These are phyloP conservation scores for Poeciliopsis infans DNA, from an alignment of 2,797 vertebrate genomes.

Conservation along the genomic window DNA sequence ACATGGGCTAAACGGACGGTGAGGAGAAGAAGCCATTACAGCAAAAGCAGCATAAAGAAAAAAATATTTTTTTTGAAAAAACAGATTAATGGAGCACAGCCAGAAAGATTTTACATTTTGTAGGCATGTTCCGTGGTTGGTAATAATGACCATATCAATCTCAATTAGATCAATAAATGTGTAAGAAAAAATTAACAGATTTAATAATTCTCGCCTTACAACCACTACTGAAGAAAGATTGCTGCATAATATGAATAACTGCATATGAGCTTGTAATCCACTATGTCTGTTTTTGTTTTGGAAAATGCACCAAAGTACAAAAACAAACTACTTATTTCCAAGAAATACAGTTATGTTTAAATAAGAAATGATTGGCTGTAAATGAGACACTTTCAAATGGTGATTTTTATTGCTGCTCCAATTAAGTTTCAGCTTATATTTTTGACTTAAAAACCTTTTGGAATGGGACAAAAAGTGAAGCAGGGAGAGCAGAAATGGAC, in stretches of 20 bases:
- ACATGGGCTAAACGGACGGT: not conserved
- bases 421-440: not conserved
- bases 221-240: not conserved
- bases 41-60: not conserved
- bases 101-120: not conserved
- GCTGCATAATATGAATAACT: not conserved
- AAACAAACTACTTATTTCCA: not conserved
- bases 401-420: not conserved
- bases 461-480: not conserved
- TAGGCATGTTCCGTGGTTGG: not conserved
- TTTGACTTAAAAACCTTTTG: not conserved
- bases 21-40: not conserved
- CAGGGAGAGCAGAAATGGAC: conserved; percentile 22
- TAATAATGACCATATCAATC: not conserved
- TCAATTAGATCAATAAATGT: too few species aligned
- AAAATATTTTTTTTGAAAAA: too few species aligned
- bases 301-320: not conserved
- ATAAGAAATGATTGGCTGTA: not conserved
- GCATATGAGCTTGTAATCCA: not conserved
- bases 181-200: too few species aligned
- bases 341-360: not conserved
- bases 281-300: not conserved
- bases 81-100: not conserved
- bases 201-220: not conserved
- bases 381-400: not conserved